A percentile compares a stretch with the other conserved stretches of the same genome.
Conservation (phyloP, 2,113 vertebrate genomes). For the Drymodes brunneopygia region DNA sequence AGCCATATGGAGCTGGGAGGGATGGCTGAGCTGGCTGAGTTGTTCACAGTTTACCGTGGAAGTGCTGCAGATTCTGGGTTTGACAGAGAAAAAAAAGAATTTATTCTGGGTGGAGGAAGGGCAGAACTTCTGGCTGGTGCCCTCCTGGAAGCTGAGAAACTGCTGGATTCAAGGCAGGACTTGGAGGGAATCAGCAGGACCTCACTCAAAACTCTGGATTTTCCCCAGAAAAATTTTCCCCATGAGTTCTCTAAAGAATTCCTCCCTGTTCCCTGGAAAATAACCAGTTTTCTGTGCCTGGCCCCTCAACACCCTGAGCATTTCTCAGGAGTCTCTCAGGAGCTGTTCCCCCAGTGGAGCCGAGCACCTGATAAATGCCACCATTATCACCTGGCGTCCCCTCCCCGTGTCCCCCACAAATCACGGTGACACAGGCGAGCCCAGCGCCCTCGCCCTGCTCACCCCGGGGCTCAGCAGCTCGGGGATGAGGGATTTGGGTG, state of each 20-base stretch:
- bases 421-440: accelerated
- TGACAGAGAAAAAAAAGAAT: not conserved
- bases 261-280: not conserved
- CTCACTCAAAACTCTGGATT: not conserved
- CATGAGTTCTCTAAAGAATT: not conserved
- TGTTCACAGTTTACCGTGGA: not conserved
- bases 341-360: not conserved
- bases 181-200: not conserved
- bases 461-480: not conserved
- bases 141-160: not conserved
- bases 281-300: not conserved
- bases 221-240: no score
- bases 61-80: not conserved
- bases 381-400: accelerated
- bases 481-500: not conserved
- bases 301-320: not conserved
- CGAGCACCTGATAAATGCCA: not conserved
- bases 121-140: not conserved
- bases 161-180: not conserved
- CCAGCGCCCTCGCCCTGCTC: not conserved
- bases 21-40: constrained; percentile 1
- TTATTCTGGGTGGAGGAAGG: not conserved
- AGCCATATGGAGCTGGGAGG: constrained; percentile 7
- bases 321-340: not conserved
- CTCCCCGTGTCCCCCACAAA: not conserved